These are phyloP conservation scores for Australoheros scitulus DNA, from an alignment of 2,113 vertebrate species.

Conservation along the genomic window DNA sequence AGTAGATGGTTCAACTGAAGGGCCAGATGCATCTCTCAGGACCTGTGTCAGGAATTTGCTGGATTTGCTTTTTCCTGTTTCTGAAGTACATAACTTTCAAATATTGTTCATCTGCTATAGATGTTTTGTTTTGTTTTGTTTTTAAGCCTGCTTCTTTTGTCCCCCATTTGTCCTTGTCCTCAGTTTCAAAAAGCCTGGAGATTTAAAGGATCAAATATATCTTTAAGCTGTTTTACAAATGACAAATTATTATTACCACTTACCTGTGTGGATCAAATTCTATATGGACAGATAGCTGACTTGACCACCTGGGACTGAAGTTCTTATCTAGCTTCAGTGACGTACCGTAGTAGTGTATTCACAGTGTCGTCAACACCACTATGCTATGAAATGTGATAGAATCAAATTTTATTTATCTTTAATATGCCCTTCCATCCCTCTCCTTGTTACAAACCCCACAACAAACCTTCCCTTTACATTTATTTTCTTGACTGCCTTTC, in stretches of 20 bases:
- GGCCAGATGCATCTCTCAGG: too few species aligned
- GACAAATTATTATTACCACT: too few species aligned
- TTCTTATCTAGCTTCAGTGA: not conserved
- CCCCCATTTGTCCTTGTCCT: too few species aligned
- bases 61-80: too few species aligned
- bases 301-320: not conserved
- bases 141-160: too few species aligned
- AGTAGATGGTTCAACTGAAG: not conserved
- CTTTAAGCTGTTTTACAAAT: not conserved
- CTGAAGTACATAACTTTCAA: too few species aligned
- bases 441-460: not conserved
- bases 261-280: not conserved
- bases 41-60: too few species aligned
- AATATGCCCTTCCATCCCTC: not conserved
- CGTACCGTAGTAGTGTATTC: not conserved
- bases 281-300: not conserved
- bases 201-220: not conserved
- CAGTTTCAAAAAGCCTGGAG: too few species aligned
- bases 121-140: too few species aligned
- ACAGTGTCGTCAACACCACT: not conserved
- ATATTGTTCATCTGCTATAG: too few species aligned
- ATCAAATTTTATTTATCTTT: not conserved
- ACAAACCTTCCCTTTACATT: not conserved
- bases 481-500: conserved; percentile 14
- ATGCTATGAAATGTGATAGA: not conserved